Evolutionary conservation across 2,797 vertebrate genomes (phyloP), one percentile per base, ranked within the genome.

Genomic region (Hyperoplus lanceolatus): DNA sequence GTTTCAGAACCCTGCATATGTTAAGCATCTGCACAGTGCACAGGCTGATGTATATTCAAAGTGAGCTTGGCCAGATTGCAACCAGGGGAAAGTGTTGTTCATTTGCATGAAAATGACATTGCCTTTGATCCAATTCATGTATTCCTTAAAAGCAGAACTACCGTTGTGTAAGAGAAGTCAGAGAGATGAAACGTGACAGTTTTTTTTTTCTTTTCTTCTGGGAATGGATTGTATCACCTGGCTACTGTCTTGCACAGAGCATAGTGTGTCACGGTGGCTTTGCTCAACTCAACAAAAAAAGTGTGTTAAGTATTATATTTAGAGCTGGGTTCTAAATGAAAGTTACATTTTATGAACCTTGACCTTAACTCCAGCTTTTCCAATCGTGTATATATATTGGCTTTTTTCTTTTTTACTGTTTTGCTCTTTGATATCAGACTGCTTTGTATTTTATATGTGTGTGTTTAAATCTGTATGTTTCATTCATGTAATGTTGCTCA

Each of bases 1-100:
- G 77, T 87, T 79, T 84, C 75, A 41, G 50, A 59, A 29, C 29
- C 29, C 29, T 89, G 84, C 80, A 84, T 87, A 80, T 89, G 87
- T 87, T 75, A 85, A 83, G 66, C 10, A 7, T 8, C 61, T 48
- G 69, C 50, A 58, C 6, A 29, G 58, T 61, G 51, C 75, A 67
- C 18, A 45, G 41, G 21, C 54, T 83, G 68, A 77, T 80, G 70
- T 73, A 72, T 70, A 58, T 82, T 81, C 65, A 29, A 81, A 62
- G 64, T 43, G 21, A 80, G 49, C 29, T 70, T 66, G 1, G 39
- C 60, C 13, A 48, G 64, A 74, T 75, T 64, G 58, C 62, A 29
- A 81, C 60, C 53, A 59, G 48, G 48, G 64, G 43, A 69, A 75
- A 78, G 64, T 29, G 29, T 49, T 36, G 54, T 51, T 71, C 45